Percentiles rank a stretch among this genome's conserved stretches.
phyloP scores from a whole-genome alignment of 2,113 vertebrate species.

The Ursus arctos region DNA sequence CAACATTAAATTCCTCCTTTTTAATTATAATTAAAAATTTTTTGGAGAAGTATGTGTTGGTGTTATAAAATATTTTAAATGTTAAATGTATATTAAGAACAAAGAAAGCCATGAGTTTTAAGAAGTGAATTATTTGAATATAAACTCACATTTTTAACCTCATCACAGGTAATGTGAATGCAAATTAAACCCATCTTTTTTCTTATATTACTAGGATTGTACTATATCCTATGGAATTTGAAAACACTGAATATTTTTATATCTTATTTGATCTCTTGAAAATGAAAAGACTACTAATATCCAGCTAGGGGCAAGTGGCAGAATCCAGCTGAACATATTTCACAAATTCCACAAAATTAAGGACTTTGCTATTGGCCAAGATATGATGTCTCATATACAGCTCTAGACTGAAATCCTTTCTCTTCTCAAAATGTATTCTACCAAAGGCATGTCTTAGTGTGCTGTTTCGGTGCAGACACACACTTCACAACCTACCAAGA shows the following conservation, averaged over 20 bases:
- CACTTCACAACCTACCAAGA: not conserved
- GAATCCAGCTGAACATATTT: constrained; percentile 43
- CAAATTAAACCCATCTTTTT: constrained; percentile 66
- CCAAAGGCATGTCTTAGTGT: not conserved
- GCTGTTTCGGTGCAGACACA: not conserved
- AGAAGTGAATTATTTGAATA: constrained; percentile 46
- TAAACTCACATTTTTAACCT: constrained; percentile 38
- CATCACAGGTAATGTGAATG: constrained; percentile 32
- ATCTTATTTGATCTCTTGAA: constrained; percentile 48
- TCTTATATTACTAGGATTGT: constrained; percentile 60
- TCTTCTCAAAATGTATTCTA: not conserved
- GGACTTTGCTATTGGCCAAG: constrained; percentile 13
- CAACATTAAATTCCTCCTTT: not conserved
- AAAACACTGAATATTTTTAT: constrained; percentile 62
- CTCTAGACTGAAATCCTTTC: not conserved
- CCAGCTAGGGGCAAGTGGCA: constrained; percentile 28
- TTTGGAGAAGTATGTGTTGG: not conserved
- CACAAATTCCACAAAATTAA: not conserved
- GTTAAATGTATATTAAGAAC: not conserved
- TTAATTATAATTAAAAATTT: not conserved
- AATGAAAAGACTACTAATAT: constrained; percentile 70
- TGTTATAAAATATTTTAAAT: constrained; percentile 46
- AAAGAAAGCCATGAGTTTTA: constrained; percentile 56
- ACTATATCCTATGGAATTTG: constrained; percentile 51
- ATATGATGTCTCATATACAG: not conserved